Conservation (phyloP, 92 coral and sea anemone genomes). For the Porites lobata region DNA sequence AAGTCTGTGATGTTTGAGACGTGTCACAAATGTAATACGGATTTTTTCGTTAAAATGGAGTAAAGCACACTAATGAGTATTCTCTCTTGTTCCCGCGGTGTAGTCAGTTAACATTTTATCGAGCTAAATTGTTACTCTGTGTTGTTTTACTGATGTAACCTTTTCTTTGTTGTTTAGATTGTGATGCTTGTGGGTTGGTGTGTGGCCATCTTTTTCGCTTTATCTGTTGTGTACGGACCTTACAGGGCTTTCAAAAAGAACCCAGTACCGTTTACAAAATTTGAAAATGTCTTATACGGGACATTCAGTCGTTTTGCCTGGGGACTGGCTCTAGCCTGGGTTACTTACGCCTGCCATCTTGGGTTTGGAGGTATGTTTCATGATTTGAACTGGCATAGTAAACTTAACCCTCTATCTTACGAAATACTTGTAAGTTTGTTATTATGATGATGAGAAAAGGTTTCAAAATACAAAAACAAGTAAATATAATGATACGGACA, state of each 20-base stretch:
- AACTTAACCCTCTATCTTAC: not conserved
- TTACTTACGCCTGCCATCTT: slow-evolving; percentile 78
- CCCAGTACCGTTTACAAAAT: slow-evolving; percentile 57
- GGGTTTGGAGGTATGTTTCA: slow-evolving; percentile 74
- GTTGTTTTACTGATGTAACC: not conserved
- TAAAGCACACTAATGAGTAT: too few relatives aligned
- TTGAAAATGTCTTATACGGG: slow-evolving; percentile 85
- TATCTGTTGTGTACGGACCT: slow-evolving; percentile 75
- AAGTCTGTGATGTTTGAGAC: too few relatives aligned
- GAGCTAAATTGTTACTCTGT: too few relatives aligned
- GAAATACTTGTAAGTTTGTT: not conserved
- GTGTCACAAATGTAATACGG: too few relatives aligned
- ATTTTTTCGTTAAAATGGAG: too few relatives aligned
- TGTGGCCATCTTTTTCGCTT: slow-evolving; percentile 64
- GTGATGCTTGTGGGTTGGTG: slow-evolving; percentile 72
- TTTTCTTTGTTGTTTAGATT: not conserved
- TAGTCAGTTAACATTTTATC: too few relatives aligned
- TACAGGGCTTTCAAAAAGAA: slow-evolving; percentile 49
- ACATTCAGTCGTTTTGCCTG: slow-evolving; percentile 80
- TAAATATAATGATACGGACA: too few relatives aligned
- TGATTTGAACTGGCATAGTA: not conserved
- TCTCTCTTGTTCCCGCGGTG: too few relatives aligned
- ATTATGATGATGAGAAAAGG: too few relatives aligned
- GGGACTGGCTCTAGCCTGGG: slow-evolving; percentile 92
- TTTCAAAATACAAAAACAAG: too few relatives aligned